Evolutionary conservation across 2,888 invertebrate genomes (phyloP).

Genomic region (Byasa hedistus): DNA sequence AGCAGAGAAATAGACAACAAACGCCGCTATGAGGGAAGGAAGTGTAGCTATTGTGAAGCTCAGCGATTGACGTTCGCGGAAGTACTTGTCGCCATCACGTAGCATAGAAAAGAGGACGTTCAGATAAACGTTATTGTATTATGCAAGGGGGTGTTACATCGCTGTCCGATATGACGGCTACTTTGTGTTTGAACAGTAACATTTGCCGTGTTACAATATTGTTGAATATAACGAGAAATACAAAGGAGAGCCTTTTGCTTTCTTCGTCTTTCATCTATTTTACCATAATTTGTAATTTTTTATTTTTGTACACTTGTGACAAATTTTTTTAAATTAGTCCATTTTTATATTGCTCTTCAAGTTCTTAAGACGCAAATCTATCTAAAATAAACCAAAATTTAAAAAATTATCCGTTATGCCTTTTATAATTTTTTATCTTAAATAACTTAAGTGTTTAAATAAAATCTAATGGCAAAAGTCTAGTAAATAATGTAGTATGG

Average conservation of each 20-base stretch:
- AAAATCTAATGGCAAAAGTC: no score
- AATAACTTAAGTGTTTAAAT: no score
- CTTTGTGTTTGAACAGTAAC: slow-evolving; percentile 15
- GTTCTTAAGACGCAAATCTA: no score
- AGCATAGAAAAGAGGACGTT: slow-evolving; percentile 50
- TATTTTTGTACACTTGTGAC: no score
- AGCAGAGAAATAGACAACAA: slow-evolving; percentile 41
- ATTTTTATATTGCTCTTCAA: no score
- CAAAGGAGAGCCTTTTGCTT: background rate
- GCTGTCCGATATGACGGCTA: slow-evolving; percentile 41
- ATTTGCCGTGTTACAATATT: background rate
- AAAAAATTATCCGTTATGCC: no score
- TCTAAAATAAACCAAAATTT: no score
- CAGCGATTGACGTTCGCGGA: slow-evolving; percentile 70
- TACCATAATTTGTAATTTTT: no score
- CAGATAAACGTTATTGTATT: slow-evolving; percentile 60
- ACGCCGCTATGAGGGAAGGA: slow-evolving; percentile 56
- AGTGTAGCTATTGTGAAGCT: slow-evolving; percentile 65
- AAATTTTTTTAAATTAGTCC: no score
- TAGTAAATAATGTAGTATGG: no score
- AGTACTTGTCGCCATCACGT: slow-evolving; percentile 67
- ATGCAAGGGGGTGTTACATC: background rate
- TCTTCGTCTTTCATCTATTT: no score
- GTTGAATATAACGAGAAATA: background rate
- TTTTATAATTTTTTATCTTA: no score